phyloP scores from a whole-genome alignment of 1,140 invertebrate genomes.

The Drosophila takahashii region DNA sequence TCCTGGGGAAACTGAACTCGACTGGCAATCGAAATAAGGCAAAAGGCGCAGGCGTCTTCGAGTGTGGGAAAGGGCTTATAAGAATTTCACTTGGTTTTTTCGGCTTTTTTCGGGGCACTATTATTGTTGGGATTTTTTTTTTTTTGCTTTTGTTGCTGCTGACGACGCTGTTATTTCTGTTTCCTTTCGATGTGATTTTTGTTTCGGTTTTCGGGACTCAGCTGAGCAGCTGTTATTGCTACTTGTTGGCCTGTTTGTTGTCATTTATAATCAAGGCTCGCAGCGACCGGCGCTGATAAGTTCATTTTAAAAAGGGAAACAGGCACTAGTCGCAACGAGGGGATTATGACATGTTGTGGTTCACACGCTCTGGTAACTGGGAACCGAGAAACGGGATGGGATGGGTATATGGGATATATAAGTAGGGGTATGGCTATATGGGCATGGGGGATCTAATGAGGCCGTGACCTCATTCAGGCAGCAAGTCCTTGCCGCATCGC shows the following conservation, averaged over 20 bases:
- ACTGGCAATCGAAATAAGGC: constrained; percentile 11
- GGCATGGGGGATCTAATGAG: constrained; percentile 67
- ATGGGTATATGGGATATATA: constrained; percentile 9
- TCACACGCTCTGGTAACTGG: constrained; percentile 59
- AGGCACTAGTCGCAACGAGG: constrained; percentile 56
- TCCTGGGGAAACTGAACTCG: constrained; percentile 47
- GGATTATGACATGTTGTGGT: constrained; percentile 79
- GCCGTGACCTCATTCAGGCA: constrained; percentile 71
- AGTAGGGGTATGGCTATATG: constrained; percentile 5
- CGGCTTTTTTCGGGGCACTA: constrained; percentile 62
- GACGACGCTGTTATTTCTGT: constrained; percentile 61
- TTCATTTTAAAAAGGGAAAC: constrained; percentile 68
- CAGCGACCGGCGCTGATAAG: constrained; percentile 68
- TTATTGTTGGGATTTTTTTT: constrained; percentile 36
- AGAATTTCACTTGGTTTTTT: constrained; percentile 82
- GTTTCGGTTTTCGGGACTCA: constrained; percentile 27
- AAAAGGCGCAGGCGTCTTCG: constrained; percentile 68
- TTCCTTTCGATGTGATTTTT: constrained; percentile 73
- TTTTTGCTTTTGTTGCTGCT: constrained; percentile 17
- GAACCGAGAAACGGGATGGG: constrained; percentile 23
- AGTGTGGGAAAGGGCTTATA: constrained; percentile 83
- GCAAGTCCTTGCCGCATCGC: constrained; percentile 58
- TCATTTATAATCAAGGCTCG: constrained; percentile 81
- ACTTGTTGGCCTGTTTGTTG: constrained; percentile 79
- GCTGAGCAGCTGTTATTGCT: constrained; percentile 73